Evolutionary conservation across 2,113 vertebrate genomes (phyloP), one percentile per base, ranked within the genome.

Genomic region (Saimiri boliviensis): DNA sequence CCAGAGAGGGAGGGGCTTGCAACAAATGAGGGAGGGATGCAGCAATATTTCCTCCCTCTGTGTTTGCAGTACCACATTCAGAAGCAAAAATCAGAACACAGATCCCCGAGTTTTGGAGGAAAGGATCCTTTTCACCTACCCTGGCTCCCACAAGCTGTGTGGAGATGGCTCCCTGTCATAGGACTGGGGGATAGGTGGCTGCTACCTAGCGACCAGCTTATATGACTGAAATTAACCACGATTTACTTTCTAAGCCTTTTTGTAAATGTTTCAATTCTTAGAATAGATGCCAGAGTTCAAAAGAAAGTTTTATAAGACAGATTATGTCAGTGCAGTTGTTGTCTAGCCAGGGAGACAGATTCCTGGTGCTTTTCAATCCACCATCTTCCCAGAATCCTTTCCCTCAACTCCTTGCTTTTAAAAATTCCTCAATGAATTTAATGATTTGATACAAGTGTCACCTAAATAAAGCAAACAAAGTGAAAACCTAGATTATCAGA

Each of bases 381-480:
- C 60, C 17, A 11, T 19, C 73, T 81, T 47, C 56, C 87, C 54
- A 82, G 45, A 63, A 81, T 63, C 37, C 45, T 86, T 21, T 60
- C 25, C 30, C 58, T 37, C 49, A 85, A 49, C 4, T 58, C 23
- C 11, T 71, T 80, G 2, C 30, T 83, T 60, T n/a, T 5, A 27
- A 94, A 85, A 71, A 56, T 37, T 79, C 63, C 17, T 92, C 35
- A 37, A 1, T 47, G 56, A 80, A 8, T 54, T 86, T 73, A 81
- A 40, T 45, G 84, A 86, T 54, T 47, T 82, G 25, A 63, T 49
- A 27, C 3, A 27, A 45, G 10, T 45, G 27, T 49, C 60, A 58
- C 45, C 17, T 40, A 85, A 88, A 81, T 25, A 89, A 60, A 60
- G 73, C 52, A 79, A 95, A 91, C 27, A 66, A 68, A 88, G 40